Percentiles rank a stretch among this genome's conserved stretches.
These are phyloP conservation scores for Xanthia icteritia DNA, from an alignment of 2,888 invertebrate genomes.

Conservation along the genomic window DNA sequence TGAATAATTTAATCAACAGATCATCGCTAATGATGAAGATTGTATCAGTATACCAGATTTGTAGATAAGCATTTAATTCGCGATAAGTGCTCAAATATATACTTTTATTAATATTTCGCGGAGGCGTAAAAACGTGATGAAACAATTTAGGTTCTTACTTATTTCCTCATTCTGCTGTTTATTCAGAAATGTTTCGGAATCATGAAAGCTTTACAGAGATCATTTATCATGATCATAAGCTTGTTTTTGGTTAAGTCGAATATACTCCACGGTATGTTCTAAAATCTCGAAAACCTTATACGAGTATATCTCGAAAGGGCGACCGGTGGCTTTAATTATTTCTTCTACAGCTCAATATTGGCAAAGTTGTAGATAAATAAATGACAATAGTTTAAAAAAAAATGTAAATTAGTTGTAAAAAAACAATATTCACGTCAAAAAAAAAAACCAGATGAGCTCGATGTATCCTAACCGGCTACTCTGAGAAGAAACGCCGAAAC, in stretches of 20 bases:
- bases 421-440: background rate
- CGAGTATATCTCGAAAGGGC: background rate
- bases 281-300: too few species aligned
- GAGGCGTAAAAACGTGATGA: background rate
- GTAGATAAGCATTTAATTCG: constrained; percentile 43
- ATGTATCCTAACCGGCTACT: background rate
- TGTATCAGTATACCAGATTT: constrained; percentile 43
- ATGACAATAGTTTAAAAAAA: background rate
- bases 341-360: background rate
- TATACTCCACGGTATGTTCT: background rate
- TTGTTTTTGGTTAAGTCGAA: background rate
- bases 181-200: background rate
- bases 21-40: constrained; percentile 19
- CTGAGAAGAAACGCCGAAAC: background rate
- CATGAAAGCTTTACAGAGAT: background rate
- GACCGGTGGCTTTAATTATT: background rate
- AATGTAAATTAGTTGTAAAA: background rate
- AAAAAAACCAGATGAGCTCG: too few species aligned
- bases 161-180: constrained; percentile 18
- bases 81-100: constrained; percentile 15
- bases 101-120: background rate
- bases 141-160: background rate
- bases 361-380: background rate
- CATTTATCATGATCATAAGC: background rate
- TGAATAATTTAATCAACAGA: constrained; percentile 28